Percentiles rank a stretch among this genome's conserved stretches.
These are phyloP conservation scores for Phalacrocorax carbo DNA, from an alignment of 2,113 vertebrate species.

Conservation along the genomic window DNA sequence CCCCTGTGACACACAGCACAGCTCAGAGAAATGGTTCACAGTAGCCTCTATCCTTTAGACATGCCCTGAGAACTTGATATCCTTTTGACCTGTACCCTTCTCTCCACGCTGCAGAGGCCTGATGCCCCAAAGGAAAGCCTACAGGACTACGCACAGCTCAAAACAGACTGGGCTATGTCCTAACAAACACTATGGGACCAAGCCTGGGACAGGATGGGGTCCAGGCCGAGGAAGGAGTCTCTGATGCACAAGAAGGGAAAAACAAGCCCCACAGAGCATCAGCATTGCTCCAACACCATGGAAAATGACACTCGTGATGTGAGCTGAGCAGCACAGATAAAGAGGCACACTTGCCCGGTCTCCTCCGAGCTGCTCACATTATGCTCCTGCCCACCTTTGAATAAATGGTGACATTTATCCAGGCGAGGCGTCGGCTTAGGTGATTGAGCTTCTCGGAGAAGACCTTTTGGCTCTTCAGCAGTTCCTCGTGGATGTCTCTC, in stretches of 20 bases:
- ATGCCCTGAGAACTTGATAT: background rate
- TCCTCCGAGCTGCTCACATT: background rate
- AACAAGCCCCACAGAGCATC: background rate
- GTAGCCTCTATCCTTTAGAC: background rate
- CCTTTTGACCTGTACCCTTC: background rate
- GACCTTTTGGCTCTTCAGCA: constrained; percentile 94
- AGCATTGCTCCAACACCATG: background rate
- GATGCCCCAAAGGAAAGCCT: background rate
- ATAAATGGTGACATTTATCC: constrained; percentile 99
- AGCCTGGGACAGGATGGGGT: background rate
- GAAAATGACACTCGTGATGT: background rate
- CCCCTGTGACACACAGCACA: background rate
- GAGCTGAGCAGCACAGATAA: background rate
- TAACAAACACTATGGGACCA: background rate
- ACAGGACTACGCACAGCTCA: background rate
- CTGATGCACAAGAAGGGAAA: background rate
- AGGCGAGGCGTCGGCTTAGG: constrained; percentile 92
- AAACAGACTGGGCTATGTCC: background rate
- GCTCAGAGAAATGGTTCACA: background rate
- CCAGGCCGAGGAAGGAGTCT: background rate
- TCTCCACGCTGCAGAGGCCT: background rate
- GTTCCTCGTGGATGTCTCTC: constrained; percentile 88
- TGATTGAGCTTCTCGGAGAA: constrained; percentile 97
- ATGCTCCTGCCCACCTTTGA: constrained; percentile 82
- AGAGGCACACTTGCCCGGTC: background rate